Evolutionary conservation across 1,140 invertebrate species (phyloP), one percentile per base, ranked within the genome.

Genomic region (Schlechtendalia chinensis): DNA sequence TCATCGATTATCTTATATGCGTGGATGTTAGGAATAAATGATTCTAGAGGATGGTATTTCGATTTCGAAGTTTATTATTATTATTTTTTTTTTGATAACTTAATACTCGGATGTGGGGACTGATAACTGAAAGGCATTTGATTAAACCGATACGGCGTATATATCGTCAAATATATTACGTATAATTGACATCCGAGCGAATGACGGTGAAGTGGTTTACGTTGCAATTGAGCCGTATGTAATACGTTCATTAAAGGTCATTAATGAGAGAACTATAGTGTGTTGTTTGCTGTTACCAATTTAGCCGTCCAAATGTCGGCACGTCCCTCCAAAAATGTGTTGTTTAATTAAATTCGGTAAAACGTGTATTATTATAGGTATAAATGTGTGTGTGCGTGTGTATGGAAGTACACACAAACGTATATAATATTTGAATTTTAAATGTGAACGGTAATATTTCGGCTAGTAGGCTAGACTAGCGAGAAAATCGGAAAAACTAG

Each of bases 171-270:
- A 50, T 50, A 50, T 12, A 50, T 12, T 54, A n/a, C 19, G 19
- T 65, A 22, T 67, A 67, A 67, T 67, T 39, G n/a, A 67, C 32
- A 22, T 67, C 12, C 32, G 32, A 67, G 63, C 10, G 63, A 67
- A 67, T 22, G 12, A 29, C 32, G 5, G 19, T 4, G 32, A 39
- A 39, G 63, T 39, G 32, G 63, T 67, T 67, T 39, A 67, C 32
- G 5, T 67, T 32, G 32, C 27, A 32, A 32, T 39, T n/a, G 29
- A 65, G 32, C 29, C 17, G 17, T 14, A 19, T 16, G 17, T 39
- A 16, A 8, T 39, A 16, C 24, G 61, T 67, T 67, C 17, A n/a
- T 67, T 39, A 67, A 39, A 22, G 63, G 12, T 45, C 63, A 39
- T 19, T 67, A 67, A 67, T 67, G 29, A 67, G 32, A 45, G 63